phyloP scores from a whole-genome alignment of 1,140 invertebrate genomes.

The Nasonia vitripennis region DNA sequence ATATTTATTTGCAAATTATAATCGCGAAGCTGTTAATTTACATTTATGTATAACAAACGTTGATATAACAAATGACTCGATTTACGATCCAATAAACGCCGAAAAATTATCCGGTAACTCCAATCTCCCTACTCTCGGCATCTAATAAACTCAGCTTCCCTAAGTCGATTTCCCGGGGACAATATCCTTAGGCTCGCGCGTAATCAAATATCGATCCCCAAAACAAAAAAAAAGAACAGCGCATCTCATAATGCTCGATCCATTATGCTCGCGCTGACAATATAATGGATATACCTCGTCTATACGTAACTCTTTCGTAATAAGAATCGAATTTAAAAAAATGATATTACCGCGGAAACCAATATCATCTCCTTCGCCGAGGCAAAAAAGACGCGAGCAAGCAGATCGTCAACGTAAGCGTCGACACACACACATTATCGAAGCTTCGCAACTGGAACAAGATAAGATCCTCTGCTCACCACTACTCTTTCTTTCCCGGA shows the following conservation, averaged over 20 bases:
- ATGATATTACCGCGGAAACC: slow-evolving; percentile 48
- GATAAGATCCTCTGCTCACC: not conserved
- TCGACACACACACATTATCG: slow-evolving; percentile 17
- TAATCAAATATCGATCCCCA: slow-evolving; percentile 26
- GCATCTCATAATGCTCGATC: too few relatives aligned
- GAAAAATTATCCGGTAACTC: too few relatives aligned
- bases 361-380: slow-evolving; percentile 32
- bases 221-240: not conserved
- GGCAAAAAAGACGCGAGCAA: not conserved
- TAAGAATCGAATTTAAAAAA: slow-evolving; percentile 51
- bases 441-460: slow-evolving; percentile 10
- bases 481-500: not conserved
- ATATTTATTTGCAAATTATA: too few relatives aligned
- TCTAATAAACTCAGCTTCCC: too few relatives aligned
- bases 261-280: too few relatives aligned
- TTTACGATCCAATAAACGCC: not conserved
- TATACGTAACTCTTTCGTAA: slow-evolving; percentile 39
- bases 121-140: too few relatives aligned
- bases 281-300: too few relatives aligned
- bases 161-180: slow-evolving; percentile 3
- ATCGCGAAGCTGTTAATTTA: too few relatives aligned
- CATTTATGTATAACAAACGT: too few relatives aligned
- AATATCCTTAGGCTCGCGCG: not conserved
- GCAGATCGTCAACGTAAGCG: slow-evolving; percentile 22
- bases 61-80: too few relatives aligned